phyloP scores from a whole-genome alignment of 1,140 invertebrate species.

The Pomacea maculata region DNA sequence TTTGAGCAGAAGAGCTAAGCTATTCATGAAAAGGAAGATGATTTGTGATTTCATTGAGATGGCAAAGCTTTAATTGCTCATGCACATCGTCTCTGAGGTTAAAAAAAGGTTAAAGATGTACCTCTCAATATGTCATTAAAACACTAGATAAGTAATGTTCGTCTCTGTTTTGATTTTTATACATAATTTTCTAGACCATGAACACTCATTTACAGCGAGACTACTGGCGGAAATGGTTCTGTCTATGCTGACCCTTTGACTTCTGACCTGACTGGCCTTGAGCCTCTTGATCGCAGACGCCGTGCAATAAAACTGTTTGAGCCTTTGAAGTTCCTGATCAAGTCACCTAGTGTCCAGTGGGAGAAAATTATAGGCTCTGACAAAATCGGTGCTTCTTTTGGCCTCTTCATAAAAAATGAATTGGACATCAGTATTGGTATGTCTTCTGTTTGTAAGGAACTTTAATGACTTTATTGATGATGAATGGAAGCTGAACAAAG shows the following conservation, averaged over 20 bases:
- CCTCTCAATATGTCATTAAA: no score
- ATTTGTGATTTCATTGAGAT: no score
- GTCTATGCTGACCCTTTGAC: neutral
- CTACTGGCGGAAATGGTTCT: constrained; percentile 2
- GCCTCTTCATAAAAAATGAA: constrained; percentile 37
- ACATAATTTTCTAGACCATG: neutral
- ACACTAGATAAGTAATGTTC: no score
- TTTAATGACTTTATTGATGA: no score
- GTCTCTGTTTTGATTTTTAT: neutral
- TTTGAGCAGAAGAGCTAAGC: no score
- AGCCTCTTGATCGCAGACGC: constrained; percentile 3
- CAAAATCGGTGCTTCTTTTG: constrained; percentile 46
- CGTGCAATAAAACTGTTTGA: neutral
- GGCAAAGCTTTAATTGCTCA: no score
- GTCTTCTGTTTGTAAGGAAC: neutral
- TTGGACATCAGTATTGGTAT: constrained; percentile 41
- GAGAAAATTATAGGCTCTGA: constrained; percentile 35
- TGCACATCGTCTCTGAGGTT: no score
- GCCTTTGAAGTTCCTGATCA: constrained; percentile 16
- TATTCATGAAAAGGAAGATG: no score
- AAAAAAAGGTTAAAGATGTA: no score
- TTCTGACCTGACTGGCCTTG: neutral
- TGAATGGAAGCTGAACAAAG: no score
- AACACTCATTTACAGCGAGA: neutral
- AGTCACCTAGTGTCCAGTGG: constrained; percentile 40